phyloP scores from a whole-genome alignment of 2,113 vertebrate species.

The Oxygymnocypris stewartii region DNA sequence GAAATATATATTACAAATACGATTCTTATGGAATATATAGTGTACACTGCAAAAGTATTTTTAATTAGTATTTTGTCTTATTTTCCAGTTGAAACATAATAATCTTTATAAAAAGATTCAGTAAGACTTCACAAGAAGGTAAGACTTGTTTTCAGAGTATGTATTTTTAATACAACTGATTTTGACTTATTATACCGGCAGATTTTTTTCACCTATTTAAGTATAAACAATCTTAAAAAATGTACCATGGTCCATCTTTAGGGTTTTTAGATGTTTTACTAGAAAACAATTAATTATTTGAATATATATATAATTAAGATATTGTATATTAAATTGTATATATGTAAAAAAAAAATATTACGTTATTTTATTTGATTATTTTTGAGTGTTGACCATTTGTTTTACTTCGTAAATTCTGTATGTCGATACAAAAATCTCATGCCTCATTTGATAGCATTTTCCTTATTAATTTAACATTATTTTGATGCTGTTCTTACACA shows the following conservation, averaged over 20 bases:
- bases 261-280: background rate
- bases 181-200: background rate
- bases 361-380: too few species aligned
- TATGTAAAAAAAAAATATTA: too few species aligned
- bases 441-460: slow-evolving; percentile 54
- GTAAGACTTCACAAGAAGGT: background rate
- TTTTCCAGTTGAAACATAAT: background rate
- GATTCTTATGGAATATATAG: background rate
- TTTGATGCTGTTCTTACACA: slow-evolving; percentile 58
- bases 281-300: background rate
- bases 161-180: background rate
- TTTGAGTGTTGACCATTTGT: background rate
- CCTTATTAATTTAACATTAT: slow-evolving; percentile 56
- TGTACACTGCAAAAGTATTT: background rate
- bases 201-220: too few species aligned
- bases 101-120: background rate
- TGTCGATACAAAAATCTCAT: too few species aligned
- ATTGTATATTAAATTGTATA: too few species aligned
- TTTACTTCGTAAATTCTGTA: too few species aligned
- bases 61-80: background rate
- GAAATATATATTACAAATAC: background rate
- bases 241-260: background rate
- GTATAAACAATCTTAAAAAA: background rate
- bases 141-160: background rate
- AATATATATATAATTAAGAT: too few species aligned